Evolutionary conservation across 2,888 invertebrate species (phyloP), one percentile per base, ranked within the genome.

Genomic region (Agriopis aurantiaria): DNA sequence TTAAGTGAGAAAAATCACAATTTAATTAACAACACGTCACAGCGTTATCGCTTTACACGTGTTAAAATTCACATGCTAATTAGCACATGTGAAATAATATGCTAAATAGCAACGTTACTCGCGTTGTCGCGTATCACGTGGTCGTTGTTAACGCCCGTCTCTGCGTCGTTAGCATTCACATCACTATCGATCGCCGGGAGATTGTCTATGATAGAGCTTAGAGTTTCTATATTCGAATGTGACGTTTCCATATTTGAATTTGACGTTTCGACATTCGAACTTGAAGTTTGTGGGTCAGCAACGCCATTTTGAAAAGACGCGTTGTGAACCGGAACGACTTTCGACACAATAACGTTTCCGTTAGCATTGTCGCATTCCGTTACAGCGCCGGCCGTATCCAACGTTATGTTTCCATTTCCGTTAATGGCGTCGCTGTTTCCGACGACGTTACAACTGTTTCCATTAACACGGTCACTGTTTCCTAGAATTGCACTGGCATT

Each of bases 121-220:
- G 41, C 53, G 58, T 53, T 57, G 55, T 62, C 74, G 62, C 55
- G 51, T 53, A 65, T 60, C 58, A 48, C 58, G 41, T 49, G n/a
- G 12, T 57, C 64, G 58, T 64, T 64, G n/a, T 56, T 59, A 55
- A 48, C 60, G 43, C 12, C 45, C 11, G 57, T 56, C 2, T 73
- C 69, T 2, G 77, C 78, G 43, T 89, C 91, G 71, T 93, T 92
- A 0, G 91, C 92, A 69, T 91, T 92, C 6, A 91, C 83, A 65
- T 93, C 93, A 59, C 91, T 87, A 72, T 93, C 93, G 4, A 93
- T 92, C 2, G 92, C 92, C 4, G 93, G 93, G 73, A 93, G 77
- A 58, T 89, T 91, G 70, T 91, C 92, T 61, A 93, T 90, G n/a
- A 91, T 86, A 8, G 90, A 85, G 55, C 85, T 85, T 43, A 91